Evolutionary conservation across 2,113 vertebrate genomes (phyloP), one percentile per base, ranked within the genome.

Genomic region (Anoplopoma fimbria): DNA sequence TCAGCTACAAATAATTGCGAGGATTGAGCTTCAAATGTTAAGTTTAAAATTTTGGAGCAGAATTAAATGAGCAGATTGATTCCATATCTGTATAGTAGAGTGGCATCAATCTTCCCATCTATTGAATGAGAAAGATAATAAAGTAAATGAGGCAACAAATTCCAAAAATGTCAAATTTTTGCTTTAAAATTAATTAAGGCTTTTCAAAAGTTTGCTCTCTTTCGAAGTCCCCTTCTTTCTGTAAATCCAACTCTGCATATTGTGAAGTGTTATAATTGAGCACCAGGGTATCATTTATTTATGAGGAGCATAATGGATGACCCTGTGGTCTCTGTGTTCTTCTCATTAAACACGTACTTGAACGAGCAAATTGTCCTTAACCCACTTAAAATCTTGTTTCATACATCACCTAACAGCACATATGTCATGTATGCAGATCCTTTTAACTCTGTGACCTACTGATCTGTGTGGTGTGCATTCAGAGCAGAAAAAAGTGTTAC

Each of bases 231-330:
- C 47, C 53, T 38, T 31, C 14, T 57, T 23, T 45, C 23, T 27
- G 45, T 19, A 42, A 69, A 60, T 38, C 47, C 34, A 60, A 45
- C n/a, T 60, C 17, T 17, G 42, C 31, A 27, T 40, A 25, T 75
- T 23, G 34, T 60, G 63, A 74, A 69, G 65, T 27, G 27, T 55
- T 65, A 40, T 23, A 65, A 71, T 78, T 53, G 17, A 62, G 8
- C 57, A 29, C 71, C n/a, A 13, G 64, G 36, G 45, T 25, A 19
- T 70, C n/a, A 34, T 71, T 25, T 57, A 7, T 58, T 13, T 58
- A 14, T 14, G 4, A 21, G 33, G 40, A 68, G 34, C 53, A 34
- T 49, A 34, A 75, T 36, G 36, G 58, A 60, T 57, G 68, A 25
- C 19, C 0, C 40, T 17, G n/a, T 25, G 38, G 40, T 51, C 14